Evolutionary conservation across 2,888 invertebrate genomes (phyloP).

Genomic region (Drosophila lacicola): DNA sequence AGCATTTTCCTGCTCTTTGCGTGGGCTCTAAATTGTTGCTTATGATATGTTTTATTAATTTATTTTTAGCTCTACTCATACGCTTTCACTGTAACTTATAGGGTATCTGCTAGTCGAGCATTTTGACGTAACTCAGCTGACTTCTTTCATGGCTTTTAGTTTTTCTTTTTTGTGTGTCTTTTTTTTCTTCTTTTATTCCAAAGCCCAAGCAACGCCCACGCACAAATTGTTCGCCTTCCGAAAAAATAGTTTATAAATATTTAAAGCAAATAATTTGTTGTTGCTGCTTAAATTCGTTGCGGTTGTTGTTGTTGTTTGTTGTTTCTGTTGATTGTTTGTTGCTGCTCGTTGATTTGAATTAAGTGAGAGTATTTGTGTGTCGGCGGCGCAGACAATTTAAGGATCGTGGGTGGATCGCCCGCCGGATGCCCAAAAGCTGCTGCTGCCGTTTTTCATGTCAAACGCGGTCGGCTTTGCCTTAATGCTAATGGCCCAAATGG

Average conservation of each 20-base stretch:
- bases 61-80: too few relatives aligned
- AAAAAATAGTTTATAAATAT: conserved; percentile 57
- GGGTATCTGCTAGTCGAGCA: neutral
- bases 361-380: conserved; percentile 33
- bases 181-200: conserved; percentile 6
- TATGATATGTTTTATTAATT: neutral
- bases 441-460: neutral
- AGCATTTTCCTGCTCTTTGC: neutral
- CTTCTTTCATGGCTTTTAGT: neutral
- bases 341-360: conserved; percentile 42
- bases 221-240: neutral
- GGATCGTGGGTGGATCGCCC: conserved; percentile 59
- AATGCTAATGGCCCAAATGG: neutral
- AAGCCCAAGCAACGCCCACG: conserved; percentile 39
- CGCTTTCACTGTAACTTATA: neutral
- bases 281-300: neutral
- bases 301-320: conserved; percentile 9
- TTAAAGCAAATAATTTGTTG: conserved; percentile 48
- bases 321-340: conserved; percentile 6
- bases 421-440: neutral
- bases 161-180: neutral
- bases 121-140: too few relatives aligned
- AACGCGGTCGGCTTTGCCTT: neutral
- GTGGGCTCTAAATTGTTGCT: neutral
- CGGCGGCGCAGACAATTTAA: conserved; percentile 47